A percentile compares a stretch with the other conserved stretches of the same genome.
Evolutionary conservation across 2,113 vertebrate genomes (phyloP).

Genomic region (Echinops telfairi): DNA sequence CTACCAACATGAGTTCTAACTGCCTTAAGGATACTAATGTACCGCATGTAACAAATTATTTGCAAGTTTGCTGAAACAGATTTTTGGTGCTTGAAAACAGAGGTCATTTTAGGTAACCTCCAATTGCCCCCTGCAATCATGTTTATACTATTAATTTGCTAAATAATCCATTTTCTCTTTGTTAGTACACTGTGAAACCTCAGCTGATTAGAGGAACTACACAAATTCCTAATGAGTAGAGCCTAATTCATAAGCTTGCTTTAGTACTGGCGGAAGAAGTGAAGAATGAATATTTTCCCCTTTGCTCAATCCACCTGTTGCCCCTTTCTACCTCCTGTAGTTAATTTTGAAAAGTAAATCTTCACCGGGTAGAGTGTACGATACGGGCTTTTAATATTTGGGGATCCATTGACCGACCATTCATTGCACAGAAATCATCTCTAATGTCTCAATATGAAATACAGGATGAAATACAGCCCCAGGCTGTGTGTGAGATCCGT

Average conservation of each 20-base stretch:
- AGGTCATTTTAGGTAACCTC: slow-evolving; percentile 20
- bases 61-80: not conserved
- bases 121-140: not conserved
- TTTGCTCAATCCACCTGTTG: slow-evolving; percentile 43
- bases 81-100: not conserved
- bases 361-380: not conserved
- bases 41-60: not conserved
- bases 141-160: slow-evolving; percentile 49
- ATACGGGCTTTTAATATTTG: slow-evolving; percentile 19
- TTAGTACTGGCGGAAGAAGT: not conserved
- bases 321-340: not conserved
- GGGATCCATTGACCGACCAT: slow-evolving; percentile 32
- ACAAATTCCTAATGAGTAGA: slow-evolving; percentile 34
- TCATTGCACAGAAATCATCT: slow-evolving; percentile 46
- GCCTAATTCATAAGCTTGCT: slow-evolving; percentile 30
- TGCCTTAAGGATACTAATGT: not conserved
- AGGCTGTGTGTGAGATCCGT: not conserved
- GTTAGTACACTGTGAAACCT: not conserved
- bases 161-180: not conserved
- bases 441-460: slow-evolving; percentile 34
- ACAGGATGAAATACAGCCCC: not conserved
- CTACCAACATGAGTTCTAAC: not conserved
- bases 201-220: not conserved
- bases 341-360: slow-evolving; percentile 50
- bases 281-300: not conserved